Evolutionary conservation across 2,113 vertebrate species (phyloP).

Genomic region (Poeciliopsis occidentalis): DNA sequence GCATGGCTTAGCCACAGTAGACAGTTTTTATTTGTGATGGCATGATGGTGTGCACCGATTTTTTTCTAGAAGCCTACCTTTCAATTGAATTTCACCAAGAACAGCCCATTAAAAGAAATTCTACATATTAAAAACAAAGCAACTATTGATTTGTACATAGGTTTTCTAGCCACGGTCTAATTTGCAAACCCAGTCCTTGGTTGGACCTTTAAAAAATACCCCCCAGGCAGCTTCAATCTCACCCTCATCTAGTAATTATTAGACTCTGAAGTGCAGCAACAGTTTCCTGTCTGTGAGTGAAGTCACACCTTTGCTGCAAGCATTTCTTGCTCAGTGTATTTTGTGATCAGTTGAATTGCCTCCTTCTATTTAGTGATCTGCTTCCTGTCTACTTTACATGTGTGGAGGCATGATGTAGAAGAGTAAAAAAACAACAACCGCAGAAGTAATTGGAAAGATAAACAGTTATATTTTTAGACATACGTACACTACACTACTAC

Average conservation of each 20-base stretch:
- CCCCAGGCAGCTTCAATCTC: not conserved
- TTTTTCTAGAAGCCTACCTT: not conserved
- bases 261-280: not conserved
- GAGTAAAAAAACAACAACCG: not conserved
- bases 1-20: not conserved
- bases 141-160: no score
- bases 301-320: not conserved
- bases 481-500: not conserved
- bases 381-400: conserved; percentile 7
- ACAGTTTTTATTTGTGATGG: not conserved
- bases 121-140: no score
- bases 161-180: no score
- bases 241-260: not conserved
- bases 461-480: not conserved
- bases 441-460: not conserved
- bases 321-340: not conserved
- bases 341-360: no score
- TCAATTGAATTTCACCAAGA: not conserved
- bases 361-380: not conserved
- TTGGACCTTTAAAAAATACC: not conserved
- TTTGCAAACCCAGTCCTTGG: no score
- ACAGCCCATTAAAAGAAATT: no score
- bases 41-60: not conserved
- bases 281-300: not conserved
- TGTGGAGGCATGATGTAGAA: not conserved